Evolutionary conservation across 64 coral and sea anemone genomes (phyloP).

Genomic region (Hydrozoanthus tunicans): DNA sequence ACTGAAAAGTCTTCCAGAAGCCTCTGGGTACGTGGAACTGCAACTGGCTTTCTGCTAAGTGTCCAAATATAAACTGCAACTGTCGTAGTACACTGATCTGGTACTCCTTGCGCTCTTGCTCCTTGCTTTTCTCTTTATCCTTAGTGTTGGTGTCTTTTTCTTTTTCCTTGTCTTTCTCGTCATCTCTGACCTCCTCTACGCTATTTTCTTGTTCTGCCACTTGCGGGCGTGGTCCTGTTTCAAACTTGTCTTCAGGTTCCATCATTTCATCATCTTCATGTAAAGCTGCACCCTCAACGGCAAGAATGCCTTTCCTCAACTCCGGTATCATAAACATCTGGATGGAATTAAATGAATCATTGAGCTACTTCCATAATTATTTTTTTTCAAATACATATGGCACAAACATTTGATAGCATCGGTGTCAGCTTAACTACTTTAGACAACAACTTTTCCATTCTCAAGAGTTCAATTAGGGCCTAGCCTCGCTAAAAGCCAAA

Average conservation of each 20-base stretch:
- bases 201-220: not conserved
- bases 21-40: constrained; percentile 97
- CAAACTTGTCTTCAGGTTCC: constrained; percentile 90
- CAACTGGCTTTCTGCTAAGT: constrained; percentile 92
- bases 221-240: constrained; percentile 53
- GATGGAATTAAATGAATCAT: not conserved
- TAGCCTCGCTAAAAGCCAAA: too few species aligned
- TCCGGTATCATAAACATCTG: constrained; percentile 98
- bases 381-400: too few species aligned
- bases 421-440: too few species aligned
- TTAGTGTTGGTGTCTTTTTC: constrained; percentile 52
- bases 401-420: too few species aligned
- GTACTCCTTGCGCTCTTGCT: constrained; percentile 78
- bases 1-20: constrained; percentile 99
- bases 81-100: constrained; percentile 83
- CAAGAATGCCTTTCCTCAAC: constrained; percentile 84
- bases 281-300: constrained; percentile 75
- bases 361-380: not conserved
- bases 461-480: too few species aligned
- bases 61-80: constrained; percentile 98
- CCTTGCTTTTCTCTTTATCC: constrained; percentile 54
- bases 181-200: constrained; percentile 75
- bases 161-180: constrained; percentile 64
- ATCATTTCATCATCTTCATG: constrained; percentile 81
- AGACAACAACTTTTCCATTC: too few species aligned